Base-by-base conservation (phyloP, 2,113 vertebrate genomes). In the Ornithorhynchus anatinus region DNA sequence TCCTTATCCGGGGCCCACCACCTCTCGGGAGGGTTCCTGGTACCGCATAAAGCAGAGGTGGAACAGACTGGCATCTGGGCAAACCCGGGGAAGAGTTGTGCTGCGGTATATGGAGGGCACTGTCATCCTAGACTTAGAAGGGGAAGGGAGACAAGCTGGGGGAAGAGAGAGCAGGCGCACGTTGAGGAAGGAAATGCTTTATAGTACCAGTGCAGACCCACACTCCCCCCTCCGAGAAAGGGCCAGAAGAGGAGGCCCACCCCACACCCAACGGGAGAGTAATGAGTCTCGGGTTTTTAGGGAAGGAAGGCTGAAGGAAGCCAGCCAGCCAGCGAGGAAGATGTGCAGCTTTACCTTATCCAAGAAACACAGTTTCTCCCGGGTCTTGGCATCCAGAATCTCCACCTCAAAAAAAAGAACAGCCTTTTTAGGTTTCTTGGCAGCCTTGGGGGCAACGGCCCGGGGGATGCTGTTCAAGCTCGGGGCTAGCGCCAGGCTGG, bases 361-460 rank as follows among this genome's bases (percentile, higher is more conserved):
- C 72, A 98, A 92, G 92, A 98, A 98, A 87, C 96, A 97, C 64
- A 98, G 96, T 91, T 98, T 98, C 89, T 97, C 96, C 86, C 96
- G 90, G 0, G 95, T 97, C 90, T 95, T 96, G 45, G 94, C 96
- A 1, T 97, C 96, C 92, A 98, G 91, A 76, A 98, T 97, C 95
- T 98, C 97, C 96, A 98, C 97, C 97, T 98, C 97, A 20, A 98
- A 98, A 86, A 97, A 98, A 82, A 98, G 95, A 83, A 95, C 94
- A 51, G 94, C 95, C 68, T 95, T 97, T 90, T 97, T 97, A 89
- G 91, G 37, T 84, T 96, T 97, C 89, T 93, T 95, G 25, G 88
- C 45, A 5, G 86, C 75, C 84, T 96, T 96, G 29, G 92, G 82
- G 89, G 93, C 62, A 16, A 22, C 0, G 48, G 84, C 69, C n/a